Evolutionary conservation across 2,888 invertebrate genomes (phyloP), one percentile per base, ranked within the genome.

Genomic region (Venusia cambrica): DNA sequence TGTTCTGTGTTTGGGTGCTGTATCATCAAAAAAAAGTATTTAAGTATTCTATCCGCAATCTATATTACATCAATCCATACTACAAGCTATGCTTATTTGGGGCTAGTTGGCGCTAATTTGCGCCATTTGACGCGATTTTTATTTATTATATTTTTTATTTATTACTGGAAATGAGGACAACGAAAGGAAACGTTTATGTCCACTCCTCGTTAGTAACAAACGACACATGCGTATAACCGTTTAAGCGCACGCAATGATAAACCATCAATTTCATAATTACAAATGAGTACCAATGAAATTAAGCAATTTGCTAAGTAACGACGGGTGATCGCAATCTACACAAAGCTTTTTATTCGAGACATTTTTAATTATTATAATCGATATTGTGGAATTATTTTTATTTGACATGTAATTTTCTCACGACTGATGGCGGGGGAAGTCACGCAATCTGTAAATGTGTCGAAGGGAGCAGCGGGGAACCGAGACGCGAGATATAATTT

Each of bases 371-470:
- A 59, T 49, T 50, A 44, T 48, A 44, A 50, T 45, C 44, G 45
- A 44, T 52, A 51, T 57, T 51, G 44, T 57, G 46, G 47, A 58
- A 52, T 53, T 51, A 50, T 47, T 51, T 58, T 54, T 44, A 58
- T 57, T 54, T 47, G 52, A 36, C 40, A 52, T 52, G 51, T 55
- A 62, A 66, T 67, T 65, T 65, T 63, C 60, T 58, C 51, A 56
- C 56, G 52, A 51, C 53, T 49, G 43, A 50, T 39, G 41, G 47
- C 31, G 43, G 48, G 25, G 39, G 39, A 35, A 37, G 68, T 65
- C 72, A 74, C 70, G 75, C 72, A 62, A 73, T 58, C 58, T 45
- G 45, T 38, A 40, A 49, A 69, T 64, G 62, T 57, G 58, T 51
- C 52, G 56, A 43, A 34, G 37, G 6, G 9, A 28, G 24, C 22